Conservation (phyloP, 2,113 vertebrate species). For the Dendropsophus ebraccatus region DNA sequence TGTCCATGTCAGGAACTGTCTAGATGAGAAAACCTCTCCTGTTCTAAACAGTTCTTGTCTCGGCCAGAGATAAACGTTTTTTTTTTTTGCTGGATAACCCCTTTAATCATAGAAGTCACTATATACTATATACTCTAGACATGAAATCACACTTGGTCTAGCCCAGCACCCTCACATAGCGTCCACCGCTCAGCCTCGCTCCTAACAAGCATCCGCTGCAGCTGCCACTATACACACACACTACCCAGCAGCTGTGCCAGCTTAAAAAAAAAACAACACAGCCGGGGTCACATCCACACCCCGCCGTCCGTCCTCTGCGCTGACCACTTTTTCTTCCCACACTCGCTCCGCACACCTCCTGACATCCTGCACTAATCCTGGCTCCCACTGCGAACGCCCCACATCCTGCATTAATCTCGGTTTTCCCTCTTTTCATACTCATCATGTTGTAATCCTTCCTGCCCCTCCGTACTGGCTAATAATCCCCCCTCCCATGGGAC, state of each 20-base stretch:
- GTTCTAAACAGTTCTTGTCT: too few species aligned
- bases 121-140: neutral
- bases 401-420: slow-evolving; percentile 48
- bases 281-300: neutral
- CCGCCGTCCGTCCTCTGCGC: neutral
- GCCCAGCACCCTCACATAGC: neutral
- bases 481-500: slow-evolving; percentile 28
- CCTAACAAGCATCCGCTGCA: neutral
- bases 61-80: too few species aligned
- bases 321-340: slow-evolving; percentile 13
- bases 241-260: slow-evolving; percentile 24
- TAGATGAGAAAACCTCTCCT: too few species aligned
- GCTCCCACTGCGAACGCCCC: slow-evolving; percentile 35
- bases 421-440: slow-evolving; percentile 49
- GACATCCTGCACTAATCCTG: slow-evolving; percentile 55
- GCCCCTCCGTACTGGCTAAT: slow-evolving; percentile 33
- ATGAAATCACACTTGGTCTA: too few species aligned
- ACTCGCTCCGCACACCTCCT: slow-evolving; percentile 28
- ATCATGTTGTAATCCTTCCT: slow-evolving; percentile 46
- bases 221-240: slow-evolving; percentile 1
- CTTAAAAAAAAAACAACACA: neutral
- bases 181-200: neutral
- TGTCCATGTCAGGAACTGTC: too few species aligned
- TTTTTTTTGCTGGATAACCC: too few species aligned
- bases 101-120: too few species aligned